Evolutionary conservation across 2,888 invertebrate species (phyloP), one percentile per base, ranked within the genome.

Genomic region (Drosophila falleni): DNA sequence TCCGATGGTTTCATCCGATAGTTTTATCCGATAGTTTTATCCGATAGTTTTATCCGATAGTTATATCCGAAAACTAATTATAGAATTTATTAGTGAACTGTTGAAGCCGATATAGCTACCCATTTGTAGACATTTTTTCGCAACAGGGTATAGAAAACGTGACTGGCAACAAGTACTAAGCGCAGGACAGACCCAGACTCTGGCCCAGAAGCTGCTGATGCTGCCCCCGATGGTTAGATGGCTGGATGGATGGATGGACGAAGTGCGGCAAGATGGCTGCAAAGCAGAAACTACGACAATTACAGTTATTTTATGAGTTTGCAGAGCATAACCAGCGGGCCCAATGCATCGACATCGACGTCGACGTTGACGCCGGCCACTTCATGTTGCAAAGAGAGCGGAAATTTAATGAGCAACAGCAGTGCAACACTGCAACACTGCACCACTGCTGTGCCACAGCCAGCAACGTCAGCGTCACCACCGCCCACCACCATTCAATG

Each of bases 271-370:
- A 86, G 78, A 56, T 59, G 19, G 78, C 63, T 31, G 75, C 53
- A 69, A 71, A 73, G 71, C 58, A 55, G 46, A 65, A 74, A 74
- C 84, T 89, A 89, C 87, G 74, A 89, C 89, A 89, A 89, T 89
- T 85, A 89, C 85, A 89, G 89, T 89, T 89, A 85, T 85, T 85
- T 85, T 69, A 85, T 85, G 87, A 85, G 80, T 89, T 89, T 85
- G 87, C 88, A 85, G 89, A 85, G 89, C 85, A 89, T 72, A 84
- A 89, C 89, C 76, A 61, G 49, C 46, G 26, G 53, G 37, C 55
- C 15, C 41, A 65, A 59, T 61, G 66, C 79, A 78, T 51, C 59
- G 39, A 23, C 46, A 46, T 39, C 60, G 42, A 51, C 51, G 51
- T 51, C 59, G 39, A 23, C 46, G 49, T 39, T 63, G 42, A 51